Evolutionary conservation across 1,140 invertebrate genomes (phyloP), one percentile per base, ranked within the genome.

Genomic region (Drosophila quadrilineata): DNA sequence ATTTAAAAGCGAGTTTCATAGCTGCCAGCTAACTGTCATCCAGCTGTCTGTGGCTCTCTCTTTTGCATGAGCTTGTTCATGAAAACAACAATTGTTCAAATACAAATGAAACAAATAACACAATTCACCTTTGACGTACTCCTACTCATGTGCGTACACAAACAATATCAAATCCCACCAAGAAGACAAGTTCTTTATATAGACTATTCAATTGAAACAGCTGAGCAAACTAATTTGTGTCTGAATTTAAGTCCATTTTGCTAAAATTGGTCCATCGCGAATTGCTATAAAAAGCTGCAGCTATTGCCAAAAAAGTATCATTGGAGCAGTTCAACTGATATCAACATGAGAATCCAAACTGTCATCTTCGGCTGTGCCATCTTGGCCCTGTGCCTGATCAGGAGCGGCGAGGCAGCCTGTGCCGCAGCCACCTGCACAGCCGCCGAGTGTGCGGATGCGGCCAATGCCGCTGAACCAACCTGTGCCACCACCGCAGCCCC

Each of bases 301-400:
- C 8, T 5, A 9, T 36, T 3, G 12, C n/a, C 6, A 35, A 35
- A 8, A 22, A 22, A 9, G 19, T 46, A 28, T 10, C 48, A 48
- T 31, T 31, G 9, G 9, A 16, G 28, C 8, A 10, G 3, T 12
- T 48, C 5, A 31, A 21, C n/a, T 28, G 16, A 12, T 33, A 8
- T 9, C 28, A 50, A 9, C 3, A 50, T 50, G 48, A 21, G 48
- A 50, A 50, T 50, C 19, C 48, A 50, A 35, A 24, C 48, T 6
- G 29, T 50, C 3, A 21, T 50, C 9, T 19, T 35, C 3, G 14
- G 31, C 9, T 21, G 19, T 24, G 21, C 17, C 17, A 22, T 46
- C 17, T 2, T 46, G 16, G 43, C 14, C 21, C n/a, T 21, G 12
- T 46, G 43, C 43, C 16, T 50, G n/a, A 17, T 50, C 10, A 5